Evolutionary conservation across 1,140 invertebrate genomes (phyloP).

Genomic region (Tigriopus japonicus): DNA sequence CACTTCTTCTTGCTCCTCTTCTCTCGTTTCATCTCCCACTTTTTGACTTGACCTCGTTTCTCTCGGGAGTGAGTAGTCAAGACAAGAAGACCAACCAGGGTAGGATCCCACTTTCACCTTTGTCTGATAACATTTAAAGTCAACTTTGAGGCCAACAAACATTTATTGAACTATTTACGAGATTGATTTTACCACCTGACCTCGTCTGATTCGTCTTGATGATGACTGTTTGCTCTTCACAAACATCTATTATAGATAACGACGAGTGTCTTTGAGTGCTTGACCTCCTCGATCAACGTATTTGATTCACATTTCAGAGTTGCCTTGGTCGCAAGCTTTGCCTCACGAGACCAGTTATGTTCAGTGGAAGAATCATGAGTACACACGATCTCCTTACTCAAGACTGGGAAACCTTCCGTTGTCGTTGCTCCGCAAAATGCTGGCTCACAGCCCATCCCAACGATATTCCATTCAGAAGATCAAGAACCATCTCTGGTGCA

Average conservation of each 20-base stretch:
- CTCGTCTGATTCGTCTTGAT: too few relatives aligned
- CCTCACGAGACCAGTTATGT: conserved; percentile 46
- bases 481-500: conserved; percentile 54
- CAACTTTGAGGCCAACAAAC: too few relatives aligned
- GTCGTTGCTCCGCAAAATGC: conserved; percentile 49
- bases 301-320: conserved; percentile 36
- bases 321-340: conserved; percentile 76
- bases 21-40: background rate
- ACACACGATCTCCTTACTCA: conserved; percentile 50
- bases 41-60: background rate
- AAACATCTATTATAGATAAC: too few relatives aligned
- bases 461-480: conserved; percentile 48
- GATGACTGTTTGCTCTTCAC: too few relatives aligned
- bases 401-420: conserved; percentile 48
- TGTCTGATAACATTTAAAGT: too few relatives aligned
- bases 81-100: too few relatives aligned
- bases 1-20: background rate
- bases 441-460: conserved; percentile 39
- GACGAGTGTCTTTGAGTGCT: too few relatives aligned
- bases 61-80: conserved; percentile 8
- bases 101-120: too few relatives aligned
- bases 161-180: too few relatives aligned
- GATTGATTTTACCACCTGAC: too few relatives aligned
- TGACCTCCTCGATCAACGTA: background rate
- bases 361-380: conserved; percentile 46